Evolutionary conservation across 1,140 invertebrate genomes (phyloP).

Genomic region (Drosophila lacertosa): DNA sequence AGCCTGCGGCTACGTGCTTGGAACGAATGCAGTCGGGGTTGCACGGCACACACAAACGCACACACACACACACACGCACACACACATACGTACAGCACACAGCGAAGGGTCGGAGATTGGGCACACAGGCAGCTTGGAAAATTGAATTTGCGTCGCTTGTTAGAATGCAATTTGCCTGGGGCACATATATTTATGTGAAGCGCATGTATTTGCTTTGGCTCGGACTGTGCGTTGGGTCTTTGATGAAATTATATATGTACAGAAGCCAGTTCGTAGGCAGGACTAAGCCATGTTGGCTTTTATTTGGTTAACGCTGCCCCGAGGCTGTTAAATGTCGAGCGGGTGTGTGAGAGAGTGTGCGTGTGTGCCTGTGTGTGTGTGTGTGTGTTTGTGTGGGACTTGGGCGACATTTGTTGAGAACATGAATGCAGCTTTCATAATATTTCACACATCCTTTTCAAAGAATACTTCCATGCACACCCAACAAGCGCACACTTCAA

Average conservation of each 20-base stretch:
- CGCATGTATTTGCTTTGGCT: constrained; percentile 59
- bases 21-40: constrained; percentile 71
- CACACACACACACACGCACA: constrained; percentile 2
- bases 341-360: neutral
- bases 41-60: constrained; percentile 11
- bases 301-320: constrained; percentile 47
- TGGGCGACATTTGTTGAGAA: constrained; percentile 12
- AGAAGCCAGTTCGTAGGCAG: constrained; percentile 34
- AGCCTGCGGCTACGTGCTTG: constrained; percentile 63
- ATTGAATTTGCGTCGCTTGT: constrained; percentile 79
- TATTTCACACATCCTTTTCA: constrained; percentile 9
- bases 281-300: constrained; percentile 16
- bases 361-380: neutral
- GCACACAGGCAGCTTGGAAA: constrained; percentile 60
- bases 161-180: constrained; percentile 80
- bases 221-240: constrained; percentile 33
- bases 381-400: neutral
- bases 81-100: neutral
- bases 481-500: constrained; percentile 42
- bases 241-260: constrained; percentile 65
- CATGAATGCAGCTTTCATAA: constrained; percentile 26
- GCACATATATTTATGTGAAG: constrained; percentile 46
- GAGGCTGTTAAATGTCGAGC: constrained; percentile 10
- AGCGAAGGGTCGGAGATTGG: neutral
- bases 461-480: constrained; percentile 8